Evolutionary conservation across 2,113 vertebrate species (phyloP), one percentile per base, ranked within the genome.

Genomic region (Bambusicola thoracicus): DNA sequence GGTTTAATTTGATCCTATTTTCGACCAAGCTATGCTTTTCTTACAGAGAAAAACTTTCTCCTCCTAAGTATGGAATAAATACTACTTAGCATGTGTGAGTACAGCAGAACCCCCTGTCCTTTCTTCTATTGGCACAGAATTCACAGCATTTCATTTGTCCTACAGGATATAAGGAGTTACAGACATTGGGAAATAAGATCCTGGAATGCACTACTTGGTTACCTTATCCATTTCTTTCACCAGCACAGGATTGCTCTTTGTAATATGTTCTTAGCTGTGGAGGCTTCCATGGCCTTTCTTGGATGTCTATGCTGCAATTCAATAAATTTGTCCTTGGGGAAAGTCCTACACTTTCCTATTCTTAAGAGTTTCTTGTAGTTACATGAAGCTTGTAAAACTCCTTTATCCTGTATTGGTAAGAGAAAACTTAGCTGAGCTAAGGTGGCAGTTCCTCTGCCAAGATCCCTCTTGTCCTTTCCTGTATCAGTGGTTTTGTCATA

Each of bases 71-170:
- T 63, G 76, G 83, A 75, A 59, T 83, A 94, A 95, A 81, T 86
- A 58, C 48, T 79, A 66, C 43, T 87, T 81, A 90, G 69, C 66
- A 86, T 56, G 76, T 59, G 43, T 86, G 75, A 93, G 61, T 81
- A 89, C 58, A 68, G 56, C 51, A 81, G 68, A 70, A 92, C 65
- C 73, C 44, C 41, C 51, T 67, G 77, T 69, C 69, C 82, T 93
- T 90, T 91, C 38, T 80, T 72, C 61, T 81, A 81, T 83, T 91
- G 94, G 80, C 24, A 8, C 40, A 1, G 11, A 17, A 32, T 72
- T 96, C 87, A 94, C 87, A 94, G 81, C 76, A 85, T 95, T 96
- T 97, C 85, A 41, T 96, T 95, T 97, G 91, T 96, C 93, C 73
- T 93, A 81, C 82, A 93, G 82, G 81, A 79, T 96, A 61, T 94